A percentile compares a stretch with the other conserved stretches of the same genome.
phyloP scores from a whole-genome alignment of 2,113 vertebrate species.

The Montifringilla adamsi region DNA sequence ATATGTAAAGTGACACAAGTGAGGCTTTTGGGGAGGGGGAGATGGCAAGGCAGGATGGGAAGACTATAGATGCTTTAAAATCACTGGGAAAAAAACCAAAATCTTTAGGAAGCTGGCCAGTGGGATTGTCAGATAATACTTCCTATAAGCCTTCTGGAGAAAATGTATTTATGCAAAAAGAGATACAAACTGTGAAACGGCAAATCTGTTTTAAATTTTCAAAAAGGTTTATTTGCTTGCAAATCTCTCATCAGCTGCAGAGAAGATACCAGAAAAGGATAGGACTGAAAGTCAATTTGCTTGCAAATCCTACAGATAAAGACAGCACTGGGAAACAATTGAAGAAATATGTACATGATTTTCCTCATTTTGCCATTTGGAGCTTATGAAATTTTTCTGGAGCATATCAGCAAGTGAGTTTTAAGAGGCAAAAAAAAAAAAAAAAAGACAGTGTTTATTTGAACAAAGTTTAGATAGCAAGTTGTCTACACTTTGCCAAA shows the following conservation, averaged over 20 bases:
- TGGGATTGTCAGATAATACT: background rate
- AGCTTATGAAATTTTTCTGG: background rate
- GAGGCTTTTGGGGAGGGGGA: background rate
- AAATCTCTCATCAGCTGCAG: conserved; percentile 36
- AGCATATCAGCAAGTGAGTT: background rate
- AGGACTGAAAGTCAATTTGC: conserved; percentile 44
- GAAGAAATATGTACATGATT: background rate
- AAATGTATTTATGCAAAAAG: conserved; percentile 36
- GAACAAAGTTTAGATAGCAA: conserved; percentile 11
- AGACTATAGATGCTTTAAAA: background rate
- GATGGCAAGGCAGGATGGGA: background rate
- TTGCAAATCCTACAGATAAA: conserved; percentile 46
- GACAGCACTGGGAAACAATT: background rate
- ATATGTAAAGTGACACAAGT: background rate
- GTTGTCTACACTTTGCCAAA: background rate
- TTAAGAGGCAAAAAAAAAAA: background rate
- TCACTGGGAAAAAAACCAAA: background rate
- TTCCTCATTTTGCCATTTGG: background rate
- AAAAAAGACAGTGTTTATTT: background rate
- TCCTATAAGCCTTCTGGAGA: background rate
- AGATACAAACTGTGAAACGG: background rate
- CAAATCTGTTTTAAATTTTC: conserved; percentile 38
- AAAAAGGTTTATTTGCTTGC: conserved; percentile 41
- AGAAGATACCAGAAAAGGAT: conserved; percentile 18
- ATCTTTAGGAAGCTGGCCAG: background rate